Percentiles rank a stretch among this genome's conserved stretches.
Conservation (phyloP, 2,888 invertebrate genomes). For the Boloria selene region DNA sequence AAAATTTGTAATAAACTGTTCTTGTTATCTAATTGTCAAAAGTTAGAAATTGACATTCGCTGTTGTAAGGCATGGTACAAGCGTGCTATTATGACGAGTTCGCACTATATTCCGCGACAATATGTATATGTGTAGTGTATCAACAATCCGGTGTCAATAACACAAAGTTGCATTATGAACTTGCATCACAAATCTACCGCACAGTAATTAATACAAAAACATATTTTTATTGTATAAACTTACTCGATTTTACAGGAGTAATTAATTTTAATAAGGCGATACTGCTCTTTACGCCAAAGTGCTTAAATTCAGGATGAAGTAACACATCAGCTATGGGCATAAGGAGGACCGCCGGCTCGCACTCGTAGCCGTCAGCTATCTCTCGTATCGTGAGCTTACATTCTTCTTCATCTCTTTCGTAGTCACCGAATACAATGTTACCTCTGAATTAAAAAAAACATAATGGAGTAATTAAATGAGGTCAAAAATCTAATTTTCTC, state of each 20-base stretch:
- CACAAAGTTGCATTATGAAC: too few species aligned
- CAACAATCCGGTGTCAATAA: too few species aligned
- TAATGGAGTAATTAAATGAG: too few species aligned
- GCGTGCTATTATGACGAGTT: too few species aligned
- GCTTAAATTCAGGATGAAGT: conserved; percentile 71
- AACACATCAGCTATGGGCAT: conserved; percentile 71
- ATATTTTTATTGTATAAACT: conserved; percentile 38
- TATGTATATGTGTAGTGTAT: too few species aligned
- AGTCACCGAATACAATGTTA: conserved; percentile 67
- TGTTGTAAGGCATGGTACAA: too few species aligned
- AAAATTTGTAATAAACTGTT: too few species aligned
- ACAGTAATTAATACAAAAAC: background rate
- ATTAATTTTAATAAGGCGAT: conserved; percentile 65
- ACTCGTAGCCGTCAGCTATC: conserved; percentile 52
- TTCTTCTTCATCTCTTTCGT: conserved; percentile 67
- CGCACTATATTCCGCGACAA: too few species aligned
- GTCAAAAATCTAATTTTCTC: background rate
- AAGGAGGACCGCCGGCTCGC: conserved; percentile 62
- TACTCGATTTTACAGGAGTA: conserved; percentile 59
- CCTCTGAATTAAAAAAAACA: conserved; percentile 50
- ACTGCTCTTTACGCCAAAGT: conserved; percentile 61
- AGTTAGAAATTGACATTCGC: too few species aligned
- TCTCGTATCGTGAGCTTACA: conserved; percentile 52
- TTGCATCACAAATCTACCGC: too few species aligned
- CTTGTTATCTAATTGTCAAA: too few species aligned